Percentiles rank a stretch among this genome's conserved stretches.
Conservation (phyloP, 2,797 vertebrate species). For the Bryconaethiops microstoma region DNA sequence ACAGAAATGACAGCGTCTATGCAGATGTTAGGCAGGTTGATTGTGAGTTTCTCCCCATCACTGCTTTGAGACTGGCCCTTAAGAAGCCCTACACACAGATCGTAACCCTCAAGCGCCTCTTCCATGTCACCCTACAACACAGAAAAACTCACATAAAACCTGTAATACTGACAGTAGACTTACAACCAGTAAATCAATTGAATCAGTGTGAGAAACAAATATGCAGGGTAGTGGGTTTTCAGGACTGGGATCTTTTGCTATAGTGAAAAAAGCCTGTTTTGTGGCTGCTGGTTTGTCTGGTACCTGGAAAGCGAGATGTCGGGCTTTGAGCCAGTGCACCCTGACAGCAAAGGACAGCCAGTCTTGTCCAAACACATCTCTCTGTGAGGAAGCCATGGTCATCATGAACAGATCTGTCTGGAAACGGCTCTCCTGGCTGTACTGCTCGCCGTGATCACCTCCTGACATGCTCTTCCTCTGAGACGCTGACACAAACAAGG, state of each 20-base stretch:
- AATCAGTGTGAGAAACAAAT: too few species aligned
- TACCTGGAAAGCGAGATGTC: constrained; percentile 92
- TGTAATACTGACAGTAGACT: background rate
- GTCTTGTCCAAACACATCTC: constrained; percentile 87
- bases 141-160: constrained; percentile 22
- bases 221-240: too few species aligned
- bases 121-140: constrained; percentile 92
- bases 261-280: too few species aligned
- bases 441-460: constrained; percentile 75
- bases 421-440: constrained; percentile 87
- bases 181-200: background rate
- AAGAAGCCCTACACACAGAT: constrained; percentile 89
- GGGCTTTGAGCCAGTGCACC: constrained; percentile 95
- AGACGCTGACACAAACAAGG: constrained; percentile 73
- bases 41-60: constrained; percentile 71
- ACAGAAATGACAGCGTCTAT: constrained; percentile 88
- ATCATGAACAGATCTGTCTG: constrained; percentile 89
- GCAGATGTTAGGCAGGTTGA: constrained; percentile 88
- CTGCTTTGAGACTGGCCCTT: constrained; percentile 77
- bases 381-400: constrained; percentile 89
- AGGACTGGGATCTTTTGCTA: too few species aligned
- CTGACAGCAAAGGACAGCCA: constrained; percentile 91
- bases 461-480: constrained; percentile 76
- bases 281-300: background rate
- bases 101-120: constrained; percentile 92